These are phyloP conservation scores for Smithornis capensis DNA, from an alignment of 2,113 vertebrate species.

Conservation along the genomic window DNA sequence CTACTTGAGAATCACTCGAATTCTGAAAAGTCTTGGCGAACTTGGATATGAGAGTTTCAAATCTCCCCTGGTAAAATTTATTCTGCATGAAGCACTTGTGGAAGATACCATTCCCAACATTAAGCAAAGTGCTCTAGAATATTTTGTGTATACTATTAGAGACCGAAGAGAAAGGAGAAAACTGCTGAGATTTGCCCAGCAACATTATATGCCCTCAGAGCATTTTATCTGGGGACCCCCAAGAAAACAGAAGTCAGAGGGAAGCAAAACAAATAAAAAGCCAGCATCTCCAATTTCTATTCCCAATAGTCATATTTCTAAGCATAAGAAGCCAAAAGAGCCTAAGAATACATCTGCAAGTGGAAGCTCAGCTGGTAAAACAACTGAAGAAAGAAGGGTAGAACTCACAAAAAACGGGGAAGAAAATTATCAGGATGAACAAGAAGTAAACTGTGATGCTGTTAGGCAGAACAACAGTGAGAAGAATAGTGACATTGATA, in stretches of 20 bases:
- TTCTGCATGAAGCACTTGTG: constrained; percentile 91
- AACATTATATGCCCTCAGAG: constrained; percentile 86
- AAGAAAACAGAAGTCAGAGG: constrained; percentile 68
- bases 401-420: constrained; percentile 47
- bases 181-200: constrained; percentile 88
- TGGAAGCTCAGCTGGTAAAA: constrained; percentile 46
- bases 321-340: constrained; percentile 67
- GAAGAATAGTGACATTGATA: constrained; percentile 15
- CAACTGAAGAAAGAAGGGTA: constrained; percentile 61
- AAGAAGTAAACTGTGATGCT: constrained; percentile 23
- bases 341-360: constrained; percentile 8
- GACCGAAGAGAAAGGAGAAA: constrained; percentile 86
- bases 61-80: constrained; percentile 88
- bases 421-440: background rate
- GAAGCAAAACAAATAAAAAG: constrained; percentile 65
- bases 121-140: constrained; percentile 93
- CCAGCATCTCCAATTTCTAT: constrained; percentile 49
- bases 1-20: constrained; percentile 95
- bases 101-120: constrained; percentile 90
- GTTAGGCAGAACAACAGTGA: background rate
- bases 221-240: constrained; percentile 95
- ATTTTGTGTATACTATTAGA: constrained; percentile 94
- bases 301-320: constrained; percentile 49
- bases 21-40: constrained; percentile 96
- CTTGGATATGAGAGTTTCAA: constrained; percentile 96